Evolutionary conservation across 2,888 invertebrate genomes (phyloP).

Genomic region (Coelopa pilipes): DNA sequence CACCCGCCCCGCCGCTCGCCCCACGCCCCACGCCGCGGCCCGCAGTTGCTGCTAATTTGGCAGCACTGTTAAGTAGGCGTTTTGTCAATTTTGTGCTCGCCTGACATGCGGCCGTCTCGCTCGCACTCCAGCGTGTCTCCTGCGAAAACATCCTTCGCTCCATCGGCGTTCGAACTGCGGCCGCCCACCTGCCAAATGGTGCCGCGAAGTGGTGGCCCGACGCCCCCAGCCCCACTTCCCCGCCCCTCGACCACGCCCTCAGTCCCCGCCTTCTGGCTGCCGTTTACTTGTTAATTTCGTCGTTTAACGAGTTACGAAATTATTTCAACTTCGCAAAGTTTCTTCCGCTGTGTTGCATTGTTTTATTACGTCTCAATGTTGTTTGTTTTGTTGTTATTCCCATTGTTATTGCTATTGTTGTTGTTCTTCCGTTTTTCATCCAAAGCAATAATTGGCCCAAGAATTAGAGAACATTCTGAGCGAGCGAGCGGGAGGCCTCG

Average conservation of each 20-base stretch:
- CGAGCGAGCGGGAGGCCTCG: too few species aligned
- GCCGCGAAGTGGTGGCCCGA: conserved; percentile 6
- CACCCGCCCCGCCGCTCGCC: too few species aligned
- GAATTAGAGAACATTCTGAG: not conserved
- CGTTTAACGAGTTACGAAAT: conserved; percentile 31
- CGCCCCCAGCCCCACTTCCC: not conserved
- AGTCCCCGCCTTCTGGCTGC: not conserved
- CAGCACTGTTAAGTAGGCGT: conserved; percentile 36
- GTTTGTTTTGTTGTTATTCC: conserved; percentile 5
- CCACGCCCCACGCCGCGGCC: not conserved
- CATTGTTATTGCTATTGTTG: not conserved
- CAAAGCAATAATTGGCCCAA: conserved; percentile 20
- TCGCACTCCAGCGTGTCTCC: not conserved
- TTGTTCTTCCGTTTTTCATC: not conserved
- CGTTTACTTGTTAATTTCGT: conserved; percentile 24
- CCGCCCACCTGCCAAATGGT: not conserved
- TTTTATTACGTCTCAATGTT: conserved; percentile 9
- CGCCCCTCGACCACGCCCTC: not conserved
- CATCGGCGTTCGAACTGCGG: not conserved
- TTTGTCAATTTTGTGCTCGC: conserved; percentile 33
- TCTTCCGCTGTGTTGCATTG: conserved; percentile 4
- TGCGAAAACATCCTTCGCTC: not conserved
- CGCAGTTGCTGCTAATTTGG: conserved; percentile 35
- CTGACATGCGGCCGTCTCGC: conserved; percentile 25
- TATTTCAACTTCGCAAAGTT: conserved; percentile 25